A percentile compares a stretch with the other conserved stretches of the same genome.
These are phyloP conservation scores for Salvelinus fontinalis DNA, from an alignment of 2,113 vertebrate genomes.

Conservation along the genomic window DNA sequence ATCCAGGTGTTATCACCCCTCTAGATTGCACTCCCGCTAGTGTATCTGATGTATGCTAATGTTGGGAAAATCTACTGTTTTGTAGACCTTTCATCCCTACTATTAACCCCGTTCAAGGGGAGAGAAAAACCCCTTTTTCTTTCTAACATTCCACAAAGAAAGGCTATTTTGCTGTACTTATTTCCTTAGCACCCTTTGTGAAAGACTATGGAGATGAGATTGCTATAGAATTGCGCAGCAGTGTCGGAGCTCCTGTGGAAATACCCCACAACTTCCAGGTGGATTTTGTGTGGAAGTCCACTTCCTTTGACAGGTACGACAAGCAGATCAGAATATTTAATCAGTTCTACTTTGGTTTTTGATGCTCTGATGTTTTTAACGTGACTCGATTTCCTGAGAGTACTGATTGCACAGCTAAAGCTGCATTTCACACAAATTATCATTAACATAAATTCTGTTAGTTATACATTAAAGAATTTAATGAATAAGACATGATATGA, in stretches of 20 bases:
- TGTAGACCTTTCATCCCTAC: neutral
- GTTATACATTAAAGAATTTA: no score
- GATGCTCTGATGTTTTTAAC: no score
- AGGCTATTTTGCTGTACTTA: constrained; percentile 15
- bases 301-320: constrained; percentile 95
- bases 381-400: neutral
- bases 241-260: constrained; percentile 93
- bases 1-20: no score
- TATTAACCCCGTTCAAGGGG: neutral
- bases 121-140: neutral
- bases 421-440: no score
- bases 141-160: constrained; percentile 9
- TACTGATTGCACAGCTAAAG: no score
- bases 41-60: neutral
- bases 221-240: constrained; percentile 94
- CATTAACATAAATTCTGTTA: no score
- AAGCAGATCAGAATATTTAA: no score
- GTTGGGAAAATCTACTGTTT: neutral
- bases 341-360: no score
- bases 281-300: constrained; percentile 98
- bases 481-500: no score
- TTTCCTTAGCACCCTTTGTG: constrained; percentile 77
- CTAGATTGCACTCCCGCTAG: no score
- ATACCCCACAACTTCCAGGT: constrained; percentile 99
- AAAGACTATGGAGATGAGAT: constrained; percentile 98